Evolutionary conservation across 2,888 invertebrate genomes (phyloP).

Genomic region (Cataglyphis altisquamis): DNA sequence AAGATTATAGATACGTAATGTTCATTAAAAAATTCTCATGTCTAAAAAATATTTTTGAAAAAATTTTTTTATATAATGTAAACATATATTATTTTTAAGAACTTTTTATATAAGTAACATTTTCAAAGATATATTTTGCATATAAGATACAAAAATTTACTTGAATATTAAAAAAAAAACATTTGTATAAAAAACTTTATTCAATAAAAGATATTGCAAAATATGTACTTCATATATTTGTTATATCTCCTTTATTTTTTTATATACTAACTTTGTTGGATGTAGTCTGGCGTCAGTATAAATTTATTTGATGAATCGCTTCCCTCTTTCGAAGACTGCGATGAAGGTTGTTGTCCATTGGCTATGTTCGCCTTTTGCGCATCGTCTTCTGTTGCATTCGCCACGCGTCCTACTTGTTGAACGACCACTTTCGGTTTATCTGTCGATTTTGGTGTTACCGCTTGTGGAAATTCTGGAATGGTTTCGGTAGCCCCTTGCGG

Average conservation of each 20-base stretch:
- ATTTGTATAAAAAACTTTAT: background rate
- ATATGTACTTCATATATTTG: background rate
- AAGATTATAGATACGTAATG: background rate
- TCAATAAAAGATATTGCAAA: background rate
- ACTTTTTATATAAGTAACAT: background rate
- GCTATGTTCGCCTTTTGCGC: conserved; percentile 79
- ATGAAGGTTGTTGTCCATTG: conserved; percentile 84
- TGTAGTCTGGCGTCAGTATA: conserved; percentile 96
- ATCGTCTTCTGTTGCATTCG: conserved; percentile 77
- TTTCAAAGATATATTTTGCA: background rate
- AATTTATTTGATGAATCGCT: conserved; percentile 89
- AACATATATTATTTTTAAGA: background rate
- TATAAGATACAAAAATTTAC: background rate
- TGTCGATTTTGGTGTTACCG: conserved; percentile 71
- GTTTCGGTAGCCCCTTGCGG: conserved; percentile 75
- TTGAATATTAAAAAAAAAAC: background rate
- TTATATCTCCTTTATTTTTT: background rate
- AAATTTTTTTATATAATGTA: background rate
- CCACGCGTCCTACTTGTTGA: conserved; percentile 82
- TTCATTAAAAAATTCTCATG: conserved; percentile 51
- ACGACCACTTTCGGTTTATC: conserved; percentile 84
- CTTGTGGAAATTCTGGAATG: conserved; percentile 76
- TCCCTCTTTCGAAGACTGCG: conserved; percentile 81
- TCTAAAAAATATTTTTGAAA: conserved; percentile 57
- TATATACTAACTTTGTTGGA: conserved; percentile 94